These are phyloP conservation scores for Cheumatopsyche charites DNA, from an alignment of 1,140 invertebrate genomes.

Conservation along the genomic window DNA sequence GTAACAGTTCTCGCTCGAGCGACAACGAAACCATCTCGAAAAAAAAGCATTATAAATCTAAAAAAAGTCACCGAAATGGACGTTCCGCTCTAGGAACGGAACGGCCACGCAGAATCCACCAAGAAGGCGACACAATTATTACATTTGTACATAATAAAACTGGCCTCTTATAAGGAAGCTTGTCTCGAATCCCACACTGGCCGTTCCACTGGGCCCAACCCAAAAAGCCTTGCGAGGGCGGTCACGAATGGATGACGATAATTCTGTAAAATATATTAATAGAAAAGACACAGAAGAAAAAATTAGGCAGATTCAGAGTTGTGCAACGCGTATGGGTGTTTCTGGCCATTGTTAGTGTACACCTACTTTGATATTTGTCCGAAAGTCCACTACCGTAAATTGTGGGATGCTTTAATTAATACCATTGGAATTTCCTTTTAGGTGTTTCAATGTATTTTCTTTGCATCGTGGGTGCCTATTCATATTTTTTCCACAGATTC, in stretches of 20 bases:
- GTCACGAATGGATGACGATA: slow-evolving; percentile 20
- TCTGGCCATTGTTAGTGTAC: too few relatives aligned
- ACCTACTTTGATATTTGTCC: too few relatives aligned
- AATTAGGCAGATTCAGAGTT: too few relatives aligned
- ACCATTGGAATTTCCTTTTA: too few relatives aligned
- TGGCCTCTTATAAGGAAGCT: slow-evolving; percentile 27
- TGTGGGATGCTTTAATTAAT: too few relatives aligned
- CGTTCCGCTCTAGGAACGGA: slow-evolving; percentile 10
- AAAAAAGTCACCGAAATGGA: too few relatives aligned
- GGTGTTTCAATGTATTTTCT: too few relatives aligned
- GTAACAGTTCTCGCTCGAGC: neutral
- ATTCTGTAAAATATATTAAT: slow-evolving; percentile 9
- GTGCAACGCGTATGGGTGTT: too few relatives aligned
- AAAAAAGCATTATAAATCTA: too few relatives aligned
- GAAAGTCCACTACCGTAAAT: too few relatives aligned
- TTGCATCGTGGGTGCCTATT: too few relatives aligned
- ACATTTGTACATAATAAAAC: slow-evolving; percentile 15
- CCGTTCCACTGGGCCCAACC: slow-evolving; percentile 7
- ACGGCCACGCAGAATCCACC: slow-evolving; percentile 2
- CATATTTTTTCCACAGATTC: too few relatives aligned
- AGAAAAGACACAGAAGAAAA: neutral
- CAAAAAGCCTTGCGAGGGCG: slow-evolving; percentile 25
- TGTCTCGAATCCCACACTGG: slow-evolving; percentile 24
- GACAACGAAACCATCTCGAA: neutral
- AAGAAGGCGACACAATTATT: slow-evolving; percentile 6